A percentile compares a stretch with the other conserved stretches of the same genome.
Conservation (phyloP, 2,888 invertebrate species). For the Gryllus longicercus region DNA sequence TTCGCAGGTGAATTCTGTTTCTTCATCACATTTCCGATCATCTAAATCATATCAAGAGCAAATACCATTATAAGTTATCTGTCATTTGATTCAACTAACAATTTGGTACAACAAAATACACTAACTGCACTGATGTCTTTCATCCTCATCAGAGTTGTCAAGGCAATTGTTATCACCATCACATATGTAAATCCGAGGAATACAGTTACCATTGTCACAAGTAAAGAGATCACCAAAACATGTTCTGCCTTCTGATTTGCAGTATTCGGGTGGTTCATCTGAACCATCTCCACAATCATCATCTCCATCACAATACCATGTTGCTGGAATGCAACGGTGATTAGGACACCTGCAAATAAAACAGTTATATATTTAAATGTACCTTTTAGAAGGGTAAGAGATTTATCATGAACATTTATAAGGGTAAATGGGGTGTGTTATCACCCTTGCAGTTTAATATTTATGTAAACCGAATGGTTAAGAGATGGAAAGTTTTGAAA, state of each 20-base stretch:
- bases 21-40: constrained; percentile 88
- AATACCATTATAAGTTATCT: neutral
- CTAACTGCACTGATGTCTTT: constrained; percentile 79
- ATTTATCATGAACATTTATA: too few relatives aligned
- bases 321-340: constrained; percentile 90
- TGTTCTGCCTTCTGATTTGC: constrained; percentile 86
- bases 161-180: constrained; percentile 94
- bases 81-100: neutral
- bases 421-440: too few relatives aligned
- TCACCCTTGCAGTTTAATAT: too few relatives aligned
- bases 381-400: too few relatives aligned
- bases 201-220: constrained; percentile 94
- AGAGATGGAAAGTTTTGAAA: too few relatives aligned
- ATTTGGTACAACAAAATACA: constrained; percentile 37
- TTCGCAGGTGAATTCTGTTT: constrained; percentile 85
- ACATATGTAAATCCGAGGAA: constrained; percentile 90
- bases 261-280: constrained; percentile 91
- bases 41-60: constrained; percentile 49
- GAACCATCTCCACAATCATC: constrained; percentile 88
- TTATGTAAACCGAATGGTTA: too few relatives aligned
- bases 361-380: too few relatives aligned
- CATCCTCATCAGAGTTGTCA: constrained; percentile 90
- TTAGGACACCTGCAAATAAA: constrained; percentile 71
- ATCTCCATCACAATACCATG: constrained; percentile 96
- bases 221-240: constrained; percentile 95